Conservation (phyloP, 2,888 invertebrate species). For the Cephonodes hylas region DNA sequence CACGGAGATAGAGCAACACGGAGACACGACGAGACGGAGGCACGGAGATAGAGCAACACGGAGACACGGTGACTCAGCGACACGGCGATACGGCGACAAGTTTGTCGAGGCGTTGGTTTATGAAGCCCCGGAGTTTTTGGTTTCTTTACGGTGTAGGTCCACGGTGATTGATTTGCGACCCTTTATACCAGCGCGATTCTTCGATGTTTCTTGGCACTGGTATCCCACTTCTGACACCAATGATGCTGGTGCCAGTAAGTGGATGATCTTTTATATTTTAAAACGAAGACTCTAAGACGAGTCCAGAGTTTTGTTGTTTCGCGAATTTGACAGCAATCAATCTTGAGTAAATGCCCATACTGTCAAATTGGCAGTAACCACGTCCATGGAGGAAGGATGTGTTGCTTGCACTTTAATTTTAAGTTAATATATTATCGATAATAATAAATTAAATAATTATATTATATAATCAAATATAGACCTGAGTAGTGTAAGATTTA, state of each 20-base stretch:
- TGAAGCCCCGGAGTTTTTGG: too few species aligned
- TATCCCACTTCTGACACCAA: too few species aligned
- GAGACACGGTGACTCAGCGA: too few species aligned
- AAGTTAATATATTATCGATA: conserved; percentile 29
- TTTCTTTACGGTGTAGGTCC: too few species aligned
- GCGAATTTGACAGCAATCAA: neutral
- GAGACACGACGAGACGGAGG: too few species aligned
- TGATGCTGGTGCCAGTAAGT: conserved; percentile 6
- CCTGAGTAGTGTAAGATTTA: neutral
- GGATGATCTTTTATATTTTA: neutral
- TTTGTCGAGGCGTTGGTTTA: too few species aligned
- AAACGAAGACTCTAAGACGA: neutral
- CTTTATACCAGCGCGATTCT: too few species aligned
- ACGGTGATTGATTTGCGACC: too few species aligned
- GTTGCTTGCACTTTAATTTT: conserved; percentile 36
- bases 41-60: too few species aligned
- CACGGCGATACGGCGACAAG: too few species aligned
- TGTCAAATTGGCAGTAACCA: conserved; percentile 28
- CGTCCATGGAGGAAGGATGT: conserved; percentile 37
- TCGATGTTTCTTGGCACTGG: too few species aligned
- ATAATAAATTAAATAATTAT: conserved; percentile 7
- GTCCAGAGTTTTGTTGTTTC: neutral
- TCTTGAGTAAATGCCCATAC: neutral
- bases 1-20: too few species aligned
- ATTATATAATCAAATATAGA: neutral